Conservation (phyloP, 2,113 vertebrate genomes). For the Anarhynchus alexandrinus region DNA sequence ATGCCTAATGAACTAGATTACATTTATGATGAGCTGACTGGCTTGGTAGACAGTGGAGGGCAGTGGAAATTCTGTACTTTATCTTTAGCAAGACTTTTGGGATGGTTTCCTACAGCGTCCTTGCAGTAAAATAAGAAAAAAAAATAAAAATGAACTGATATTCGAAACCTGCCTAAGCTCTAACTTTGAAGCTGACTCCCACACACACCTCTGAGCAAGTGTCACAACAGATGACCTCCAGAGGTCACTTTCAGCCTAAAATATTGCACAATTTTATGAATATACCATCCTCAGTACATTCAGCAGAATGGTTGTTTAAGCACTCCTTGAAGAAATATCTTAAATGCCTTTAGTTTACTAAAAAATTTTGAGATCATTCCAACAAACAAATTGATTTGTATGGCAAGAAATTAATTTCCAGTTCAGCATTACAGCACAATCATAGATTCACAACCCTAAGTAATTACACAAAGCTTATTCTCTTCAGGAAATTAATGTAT, state of each 20-base stretch:
- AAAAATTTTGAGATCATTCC: background rate
- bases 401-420: background rate
- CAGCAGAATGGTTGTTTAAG: background rate
- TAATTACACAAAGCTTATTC: background rate
- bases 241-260: background rate
- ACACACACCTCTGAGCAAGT: rapidly evolving
- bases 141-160: background rate
- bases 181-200: background rate
- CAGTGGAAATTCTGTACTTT: background rate
- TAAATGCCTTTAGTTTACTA: background rate
- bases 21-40: background rate
- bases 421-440: background rate
- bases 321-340: background rate
- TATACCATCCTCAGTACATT: background rate
- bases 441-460: background rate
- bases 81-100: background rate
- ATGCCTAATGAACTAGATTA: background rate
- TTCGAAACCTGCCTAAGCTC: background rate
- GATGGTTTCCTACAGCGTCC: background rate
- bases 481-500: background rate
- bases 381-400: background rate
- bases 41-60: background rate
- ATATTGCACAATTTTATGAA: background rate
- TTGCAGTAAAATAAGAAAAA: background rate
- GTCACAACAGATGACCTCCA: background rate